Conservation (phyloP, 2,113 vertebrate genomes). For the Cnemophilus loriae region DNA sequence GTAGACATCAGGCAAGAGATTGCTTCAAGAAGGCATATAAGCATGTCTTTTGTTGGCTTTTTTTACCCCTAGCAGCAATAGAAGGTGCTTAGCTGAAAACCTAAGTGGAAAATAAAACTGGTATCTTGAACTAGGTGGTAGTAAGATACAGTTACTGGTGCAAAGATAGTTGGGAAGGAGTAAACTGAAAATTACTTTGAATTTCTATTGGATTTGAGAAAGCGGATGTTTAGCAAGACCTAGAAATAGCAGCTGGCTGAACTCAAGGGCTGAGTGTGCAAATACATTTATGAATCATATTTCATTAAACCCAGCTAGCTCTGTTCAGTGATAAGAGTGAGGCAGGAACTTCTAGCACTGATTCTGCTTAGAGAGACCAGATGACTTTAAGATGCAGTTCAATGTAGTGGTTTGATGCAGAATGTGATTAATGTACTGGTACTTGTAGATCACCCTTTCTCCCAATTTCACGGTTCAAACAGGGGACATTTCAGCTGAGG, state of each 20-base stretch:
- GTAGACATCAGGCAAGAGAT: background rate
- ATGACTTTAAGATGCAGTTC: background rate
- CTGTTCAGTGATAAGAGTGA: background rate
- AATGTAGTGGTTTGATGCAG: background rate
- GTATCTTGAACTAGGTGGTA: background rate
- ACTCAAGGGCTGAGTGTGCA: background rate
- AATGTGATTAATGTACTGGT: background rate
- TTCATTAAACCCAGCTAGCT: background rate
- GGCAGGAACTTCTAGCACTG: background rate
- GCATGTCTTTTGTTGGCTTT: background rate
- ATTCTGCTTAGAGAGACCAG: background rate
- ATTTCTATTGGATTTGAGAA: background rate
- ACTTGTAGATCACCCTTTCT: background rate
- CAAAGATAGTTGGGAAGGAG: background rate
- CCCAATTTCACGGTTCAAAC: background rate
- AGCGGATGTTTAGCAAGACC: background rate
- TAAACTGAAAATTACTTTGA: background rate
- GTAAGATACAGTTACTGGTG: background rate
- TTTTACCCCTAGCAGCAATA: background rate
- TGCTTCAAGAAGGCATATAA: background rate
- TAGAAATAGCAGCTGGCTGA: background rate
- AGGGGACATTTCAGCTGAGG: background rate
- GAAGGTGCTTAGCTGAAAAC: background rate
- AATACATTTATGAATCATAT: background rate
- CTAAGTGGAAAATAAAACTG: background rate